Evolutionary conservation across 2,888 invertebrate genomes (phyloP).

Genomic region (Cantharis nigra): DNA sequence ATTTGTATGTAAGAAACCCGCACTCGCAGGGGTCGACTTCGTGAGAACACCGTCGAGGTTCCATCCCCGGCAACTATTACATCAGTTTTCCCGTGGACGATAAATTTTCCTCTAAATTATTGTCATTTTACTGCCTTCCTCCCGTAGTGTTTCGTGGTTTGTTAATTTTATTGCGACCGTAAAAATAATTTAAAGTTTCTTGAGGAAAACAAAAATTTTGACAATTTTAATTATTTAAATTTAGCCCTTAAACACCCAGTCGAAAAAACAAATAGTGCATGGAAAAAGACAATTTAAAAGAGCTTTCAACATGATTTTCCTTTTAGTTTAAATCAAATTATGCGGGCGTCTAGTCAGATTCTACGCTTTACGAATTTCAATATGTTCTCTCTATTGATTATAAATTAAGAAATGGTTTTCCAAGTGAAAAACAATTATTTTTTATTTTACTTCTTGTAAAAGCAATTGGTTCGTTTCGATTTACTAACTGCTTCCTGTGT

Average conservation of each 20-base stretch:
- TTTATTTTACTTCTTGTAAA: slow-evolving; percentile 8
- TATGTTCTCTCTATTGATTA: slow-evolving; percentile 30
- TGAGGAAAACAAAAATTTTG: background rate
- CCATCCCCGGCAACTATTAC: background rate
- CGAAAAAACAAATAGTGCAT: slow-evolving; percentile 4
- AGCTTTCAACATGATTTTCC: slow-evolving; percentile 26
- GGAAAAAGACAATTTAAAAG: slow-evolving; percentile 18
- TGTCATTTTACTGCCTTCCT: background rate
- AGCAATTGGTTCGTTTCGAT: slow-evolving; percentile 5
- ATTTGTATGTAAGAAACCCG: background rate
- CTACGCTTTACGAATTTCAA: slow-evolving; percentile 29
- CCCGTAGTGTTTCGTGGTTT: background rate
- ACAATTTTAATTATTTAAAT: background rate
- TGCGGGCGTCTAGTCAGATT: slow-evolving; percentile 26
- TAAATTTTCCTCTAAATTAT: background rate
- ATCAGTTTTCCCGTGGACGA: background rate
- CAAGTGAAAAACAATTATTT: slow-evolving; percentile 1
- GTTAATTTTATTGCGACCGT: background rate
- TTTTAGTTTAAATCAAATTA: slow-evolving; percentile 32
- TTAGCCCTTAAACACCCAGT: background rate
- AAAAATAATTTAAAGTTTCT: background rate
- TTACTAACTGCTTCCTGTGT: background rate
- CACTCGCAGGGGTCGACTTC: background rate
- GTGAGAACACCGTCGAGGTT: background rate
- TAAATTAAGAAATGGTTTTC: slow-evolving; percentile 27